phyloP scores from a whole-genome alignment of 2,888 invertebrate genomes.

The Drosophila infuscata region DNA sequence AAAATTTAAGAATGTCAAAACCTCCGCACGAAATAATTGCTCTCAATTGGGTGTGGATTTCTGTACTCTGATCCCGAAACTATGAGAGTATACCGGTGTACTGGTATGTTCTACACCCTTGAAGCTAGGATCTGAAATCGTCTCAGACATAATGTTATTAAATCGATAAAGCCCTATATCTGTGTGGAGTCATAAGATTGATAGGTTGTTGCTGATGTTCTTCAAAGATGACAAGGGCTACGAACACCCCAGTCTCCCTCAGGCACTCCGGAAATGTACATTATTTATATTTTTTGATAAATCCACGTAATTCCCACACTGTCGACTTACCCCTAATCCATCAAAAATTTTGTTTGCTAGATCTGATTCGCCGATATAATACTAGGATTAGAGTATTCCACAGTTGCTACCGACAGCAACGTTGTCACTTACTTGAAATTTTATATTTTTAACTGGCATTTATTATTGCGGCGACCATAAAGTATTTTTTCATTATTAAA shows the following conservation, averaged over 20 bases:
- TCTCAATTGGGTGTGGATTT: slow-evolving; percentile 56
- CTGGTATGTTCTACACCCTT: neutral
- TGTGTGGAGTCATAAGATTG: neutral
- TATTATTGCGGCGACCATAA: slow-evolving; percentile 35
- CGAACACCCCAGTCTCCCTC: too few species aligned
- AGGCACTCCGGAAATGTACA: neutral
- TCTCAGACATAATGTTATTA: neutral
- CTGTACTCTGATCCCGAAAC: neutral
- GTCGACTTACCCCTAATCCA: neutral
- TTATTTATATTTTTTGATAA: neutral
- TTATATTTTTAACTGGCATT: slow-evolving; percentile 4
- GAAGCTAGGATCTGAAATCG: neutral
- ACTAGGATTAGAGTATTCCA: neutral
- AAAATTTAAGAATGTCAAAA: slow-evolving; percentile 16
- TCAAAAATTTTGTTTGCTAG: neutral
- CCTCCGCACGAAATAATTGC: slow-evolving; percentile 59
- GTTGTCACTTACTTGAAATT: neutral
- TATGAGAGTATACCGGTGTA: neutral
- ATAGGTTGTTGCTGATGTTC: neutral
- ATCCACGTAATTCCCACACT: neutral
- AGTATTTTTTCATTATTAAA: slow-evolving; percentile 62
- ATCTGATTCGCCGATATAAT: neutral
- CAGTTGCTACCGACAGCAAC: neutral
- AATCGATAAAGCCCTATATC: neutral
- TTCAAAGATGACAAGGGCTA: neutral